Percentiles rank a stretch among this genome's conserved stretches.
phyloP scores from a whole-genome alignment of 2,888 invertebrate genomes.

The Aricia artaxerxes region DNA sequence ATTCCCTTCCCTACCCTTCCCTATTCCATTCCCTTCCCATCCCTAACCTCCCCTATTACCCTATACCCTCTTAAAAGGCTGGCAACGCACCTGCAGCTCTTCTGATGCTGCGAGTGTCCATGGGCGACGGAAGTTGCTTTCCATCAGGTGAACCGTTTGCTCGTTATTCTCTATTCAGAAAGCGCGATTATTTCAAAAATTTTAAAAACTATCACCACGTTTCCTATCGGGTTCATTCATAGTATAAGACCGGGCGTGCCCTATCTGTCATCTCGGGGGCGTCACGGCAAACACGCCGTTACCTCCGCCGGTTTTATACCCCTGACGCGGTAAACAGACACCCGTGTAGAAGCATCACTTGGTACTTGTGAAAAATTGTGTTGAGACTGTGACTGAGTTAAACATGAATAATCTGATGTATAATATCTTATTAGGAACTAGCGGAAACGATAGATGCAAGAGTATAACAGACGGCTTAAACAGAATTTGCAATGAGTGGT shows the following conservation, averaged over 20 bases:
- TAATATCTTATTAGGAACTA: background rate
- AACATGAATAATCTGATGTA: background rate
- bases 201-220: constrained; percentile 19
- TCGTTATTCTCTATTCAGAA: too few relatives aligned
- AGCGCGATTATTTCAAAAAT: background rate
- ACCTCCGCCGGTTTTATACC: constrained; percentile 75
- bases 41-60: too few relatives aligned
- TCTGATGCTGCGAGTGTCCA: too few relatives aligned
- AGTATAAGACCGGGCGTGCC: constrained; percentile 60
- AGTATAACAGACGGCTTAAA: too few relatives aligned
- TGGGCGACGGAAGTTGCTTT: too few relatives aligned
- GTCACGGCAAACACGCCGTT: constrained; percentile 71
- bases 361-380: constrained; percentile 34
- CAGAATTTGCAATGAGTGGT: too few relatives aligned
- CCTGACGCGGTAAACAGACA: constrained; percentile 42
- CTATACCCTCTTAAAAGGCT: too few relatives aligned
- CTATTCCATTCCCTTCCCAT: too few relatives aligned
- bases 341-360: background rate
- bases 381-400: background rate
- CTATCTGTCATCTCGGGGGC: constrained; percentile 74
- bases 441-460: too few relatives aligned
- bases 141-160: too few relatives aligned
- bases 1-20: too few relatives aligned
- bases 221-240: constrained; percentile 53
- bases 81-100: too few relatives aligned